phyloP scores from a whole-genome alignment of 2,888 invertebrate species.

The Cenopis cana region DNA sequence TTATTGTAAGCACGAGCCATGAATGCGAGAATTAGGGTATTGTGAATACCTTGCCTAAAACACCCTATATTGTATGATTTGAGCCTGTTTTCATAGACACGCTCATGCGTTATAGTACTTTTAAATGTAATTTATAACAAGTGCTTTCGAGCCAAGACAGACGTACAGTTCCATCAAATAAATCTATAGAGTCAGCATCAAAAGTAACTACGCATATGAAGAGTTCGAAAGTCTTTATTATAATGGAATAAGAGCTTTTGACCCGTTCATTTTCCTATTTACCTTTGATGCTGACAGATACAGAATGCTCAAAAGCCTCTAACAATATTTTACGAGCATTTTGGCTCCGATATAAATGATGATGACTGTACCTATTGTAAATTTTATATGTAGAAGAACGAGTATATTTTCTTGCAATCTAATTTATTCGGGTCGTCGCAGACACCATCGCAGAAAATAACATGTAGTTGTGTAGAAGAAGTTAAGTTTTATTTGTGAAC shows the following conservation, averaged over 20 bases:
- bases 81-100: conserved; percentile 21
- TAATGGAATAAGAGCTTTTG: too few relatives aligned
- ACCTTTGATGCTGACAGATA: too few relatives aligned
- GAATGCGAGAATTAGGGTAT: conserved; percentile 29
- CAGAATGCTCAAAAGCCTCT: too few relatives aligned
- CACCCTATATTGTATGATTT: conserved; percentile 15
- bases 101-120: not conserved
- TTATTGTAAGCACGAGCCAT: conserved; percentile 17
- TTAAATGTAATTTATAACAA: not conserved
- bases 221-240: too few relatives aligned
- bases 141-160: not conserved
- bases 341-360: too few relatives aligned
- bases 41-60: conserved; percentile 27
- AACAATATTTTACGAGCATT: too few relatives aligned
- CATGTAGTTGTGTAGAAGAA: conserved; percentile 2
- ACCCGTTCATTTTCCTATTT: too few relatives aligned
- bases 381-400: not conserved
- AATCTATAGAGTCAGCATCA: too few relatives aligned
- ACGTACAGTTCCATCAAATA: not conserved
- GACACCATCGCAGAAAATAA: not conserved
- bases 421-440: conserved; percentile 6
- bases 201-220: too few relatives aligned
- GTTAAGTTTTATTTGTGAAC: not conserved
- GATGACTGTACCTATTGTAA: too few relatives aligned
- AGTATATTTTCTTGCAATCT: conserved; percentile 8